Evolutionary conservation across 1,140 invertebrate species (phyloP).

Genomic region (Eciton burchellii): DNA sequence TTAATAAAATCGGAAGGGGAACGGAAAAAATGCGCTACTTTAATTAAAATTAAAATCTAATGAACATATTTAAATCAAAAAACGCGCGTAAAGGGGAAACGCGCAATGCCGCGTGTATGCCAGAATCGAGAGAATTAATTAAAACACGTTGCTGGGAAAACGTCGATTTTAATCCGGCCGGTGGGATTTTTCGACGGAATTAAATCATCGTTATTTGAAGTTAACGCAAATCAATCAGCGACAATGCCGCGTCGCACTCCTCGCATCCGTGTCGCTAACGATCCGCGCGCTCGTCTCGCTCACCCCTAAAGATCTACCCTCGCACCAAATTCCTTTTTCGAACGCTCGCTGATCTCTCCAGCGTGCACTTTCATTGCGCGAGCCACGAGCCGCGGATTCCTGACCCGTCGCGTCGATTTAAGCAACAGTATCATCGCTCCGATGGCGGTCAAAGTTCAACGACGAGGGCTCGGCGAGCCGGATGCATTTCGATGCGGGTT

Average conservation of each 20-base stretch:
- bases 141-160: slow-evolving; percentile 39
- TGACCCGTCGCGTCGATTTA: slow-evolving; percentile 19
- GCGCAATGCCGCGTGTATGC: slow-evolving; percentile 20
- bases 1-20: slow-evolving; percentile 38
- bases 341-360: background rate
- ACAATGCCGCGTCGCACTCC: background rate
- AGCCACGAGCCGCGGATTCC: slow-evolving; percentile 14
- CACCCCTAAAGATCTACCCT: no score
- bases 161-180: slow-evolving; percentile 28
- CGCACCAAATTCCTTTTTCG: no score
- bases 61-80: slow-evolving; percentile 45
- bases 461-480: background rate
- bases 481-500: slow-evolving; percentile 12
- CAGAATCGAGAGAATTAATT: slow-evolving; percentile 52
- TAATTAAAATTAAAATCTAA: slow-evolving; percentile 52
- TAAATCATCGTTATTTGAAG: slow-evolving; percentile 15
- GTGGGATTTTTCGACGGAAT: slow-evolving; percentile 25
- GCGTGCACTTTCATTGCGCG: background rate
- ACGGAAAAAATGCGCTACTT: slow-evolving; percentile 43
- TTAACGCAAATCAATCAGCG: slow-evolving; percentile 12
- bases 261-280: background rate
- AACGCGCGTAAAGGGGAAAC: slow-evolving; percentile 13
- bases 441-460: slow-evolving; percentile 23
- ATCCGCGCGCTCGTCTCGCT: background rate
- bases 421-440: background rate